A percentile compares a stretch with the other conserved stretches of the same genome.
These are phyloP conservation scores for Tachuris rubrigastra DNA, from an alignment of 2,113 vertebrate genomes.

Conservation along the genomic window DNA sequence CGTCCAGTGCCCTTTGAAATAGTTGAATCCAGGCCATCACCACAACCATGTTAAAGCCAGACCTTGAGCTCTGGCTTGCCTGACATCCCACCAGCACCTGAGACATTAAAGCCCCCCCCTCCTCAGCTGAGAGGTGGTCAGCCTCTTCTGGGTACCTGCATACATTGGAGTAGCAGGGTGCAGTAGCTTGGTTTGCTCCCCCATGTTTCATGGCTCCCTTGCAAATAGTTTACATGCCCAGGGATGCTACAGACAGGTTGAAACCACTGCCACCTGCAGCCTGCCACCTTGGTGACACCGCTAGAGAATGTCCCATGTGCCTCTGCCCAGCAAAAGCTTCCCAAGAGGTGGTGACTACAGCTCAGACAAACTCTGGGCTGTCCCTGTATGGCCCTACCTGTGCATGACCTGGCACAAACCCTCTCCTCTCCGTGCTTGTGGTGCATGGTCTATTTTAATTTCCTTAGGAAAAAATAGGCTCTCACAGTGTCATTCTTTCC, in stretches of 20 bases:
- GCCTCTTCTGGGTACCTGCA: neutral
- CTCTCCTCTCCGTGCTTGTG: neutral
- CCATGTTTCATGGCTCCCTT: neutral
- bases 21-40: constrained; percentile 28
- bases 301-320: neutral
- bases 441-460: constrained; percentile 64
- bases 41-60: neutral
- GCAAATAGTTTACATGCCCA: neutral
- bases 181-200: neutral
- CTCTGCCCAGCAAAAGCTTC: neutral
- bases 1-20: constrained; percentile 8
- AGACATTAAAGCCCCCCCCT: neutral
- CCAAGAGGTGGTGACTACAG: neutral
- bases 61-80: rapidly evolving
- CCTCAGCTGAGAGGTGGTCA: neutral
- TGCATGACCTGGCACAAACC: neutral
- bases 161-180: neutral
- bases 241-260: neutral
- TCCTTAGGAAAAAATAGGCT: constrained; percentile 59
- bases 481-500: constrained; percentile 72
- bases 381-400: constrained; percentile 58
- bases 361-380: neutral
- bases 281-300: neutral
- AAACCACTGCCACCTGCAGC: neutral
- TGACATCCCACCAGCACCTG: neutral